Base-by-base conservation (phyloP, 1,140 invertebrate species). In the Drosophila kepulauana region DNA sequence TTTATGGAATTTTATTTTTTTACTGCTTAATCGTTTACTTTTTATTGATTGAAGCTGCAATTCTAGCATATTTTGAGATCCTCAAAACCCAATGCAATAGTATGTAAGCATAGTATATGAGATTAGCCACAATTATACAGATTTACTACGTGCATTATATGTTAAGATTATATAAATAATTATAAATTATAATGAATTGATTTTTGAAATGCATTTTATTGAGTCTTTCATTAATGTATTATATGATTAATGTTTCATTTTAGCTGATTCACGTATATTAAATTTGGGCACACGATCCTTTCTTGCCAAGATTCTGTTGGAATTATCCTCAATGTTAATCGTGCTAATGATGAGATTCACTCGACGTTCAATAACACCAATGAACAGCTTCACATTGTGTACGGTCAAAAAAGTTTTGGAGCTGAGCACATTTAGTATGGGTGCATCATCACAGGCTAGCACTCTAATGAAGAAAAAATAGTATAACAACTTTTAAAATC, bases 381-480 rank as follows among this genome's bases (percentile, higher is more conserved):
- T 94, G 82, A 96, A 96, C 1, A 97, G 93, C 81, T 95, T 95
- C 0, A 96, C 95, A 90, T 97, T 97, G 65, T 95, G 94, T 54
- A 94, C 93, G 8, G 95, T 96, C 16, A 97, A 94, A 13, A 94
- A 93, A 30, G 94, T 93, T 56, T 95, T 94, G 10, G 95, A 93
- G 78, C 96, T 96, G 1, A 97, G 90, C 8, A 97, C 93, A 82
- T 95, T 94, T 1, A 97, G 93, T 16, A 97, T 94, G 0, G 96
- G 95, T 1, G 96, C 94, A 65, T 95, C 94, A 77, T 96, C 95
- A 79, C 96, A 96, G 94, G 93, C 48, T 94, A 92, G 48, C 93
- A 94, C 91, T 25, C 90, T 89, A 54, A 35, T 66, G 66, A n/a
- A 4, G 1, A 20, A 25, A 16, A 0, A 20, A 54, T n/a, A 3